Conservation (phyloP, 2,888 invertebrate genomes). For the Drepana falcataria region DNA sequence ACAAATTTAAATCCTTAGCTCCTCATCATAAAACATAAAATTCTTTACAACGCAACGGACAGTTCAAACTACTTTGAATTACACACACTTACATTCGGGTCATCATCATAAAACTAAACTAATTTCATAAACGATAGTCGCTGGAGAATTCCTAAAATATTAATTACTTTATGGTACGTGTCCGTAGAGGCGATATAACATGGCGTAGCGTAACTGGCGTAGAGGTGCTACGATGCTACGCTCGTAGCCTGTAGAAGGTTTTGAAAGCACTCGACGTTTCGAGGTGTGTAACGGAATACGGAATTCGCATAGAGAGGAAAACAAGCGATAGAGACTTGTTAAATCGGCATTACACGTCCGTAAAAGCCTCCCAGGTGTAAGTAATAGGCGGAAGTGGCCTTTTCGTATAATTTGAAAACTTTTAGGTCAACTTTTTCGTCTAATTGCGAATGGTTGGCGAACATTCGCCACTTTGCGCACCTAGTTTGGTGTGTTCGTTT, state of each 20-base stretch:
- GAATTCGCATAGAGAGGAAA: background rate
- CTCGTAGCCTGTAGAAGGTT: background rate
- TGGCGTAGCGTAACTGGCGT: constrained; percentile 3
- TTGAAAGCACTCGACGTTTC: background rate
- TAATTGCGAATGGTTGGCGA: too few species aligned
- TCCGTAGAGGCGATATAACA: constrained; percentile 2
- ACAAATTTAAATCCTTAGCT: background rate
- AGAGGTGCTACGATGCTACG: background rate
- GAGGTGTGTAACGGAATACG: background rate
- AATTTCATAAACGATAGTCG: background rate
- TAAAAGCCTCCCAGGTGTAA: background rate
- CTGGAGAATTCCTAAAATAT: constrained; percentile 2
- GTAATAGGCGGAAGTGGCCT: background rate
- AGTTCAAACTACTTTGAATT: background rate
- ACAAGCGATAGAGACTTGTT: background rate
- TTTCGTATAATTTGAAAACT: background rate
- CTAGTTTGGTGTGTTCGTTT: too few species aligned
- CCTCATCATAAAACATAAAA: background rate
- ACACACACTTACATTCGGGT: background rate
- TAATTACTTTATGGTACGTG: background rate
- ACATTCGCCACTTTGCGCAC: too few species aligned
- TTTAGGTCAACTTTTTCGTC: too few species aligned
- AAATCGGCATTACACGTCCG: background rate
- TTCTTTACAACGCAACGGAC: background rate
- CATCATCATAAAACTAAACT: background rate